phyloP scores from a whole-genome alignment of 1,140 invertebrate genomes.

The Platyscapa corneri region DNA sequence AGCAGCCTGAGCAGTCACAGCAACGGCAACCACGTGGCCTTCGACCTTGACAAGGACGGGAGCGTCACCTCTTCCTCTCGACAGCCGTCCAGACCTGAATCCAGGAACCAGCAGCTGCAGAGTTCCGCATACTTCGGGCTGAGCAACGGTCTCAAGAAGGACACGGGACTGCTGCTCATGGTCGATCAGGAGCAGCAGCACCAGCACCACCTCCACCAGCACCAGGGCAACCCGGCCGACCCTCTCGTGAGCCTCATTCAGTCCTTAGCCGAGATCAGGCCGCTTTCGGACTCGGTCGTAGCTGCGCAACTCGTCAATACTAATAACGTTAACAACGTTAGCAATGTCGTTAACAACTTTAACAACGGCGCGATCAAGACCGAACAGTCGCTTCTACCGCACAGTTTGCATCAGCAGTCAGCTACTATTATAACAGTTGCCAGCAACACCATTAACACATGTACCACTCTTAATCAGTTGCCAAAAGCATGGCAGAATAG shows the following conservation, averaged over 20 bases:
- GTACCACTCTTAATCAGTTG: slow-evolving; percentile 70
- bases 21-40: slow-evolving; percentile 29
- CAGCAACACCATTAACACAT: slow-evolving; percentile 63
- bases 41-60: slow-evolving; percentile 23
- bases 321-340: slow-evolving; percentile 56
- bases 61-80: slow-evolving; percentile 22
- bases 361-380: slow-evolving; percentile 49
- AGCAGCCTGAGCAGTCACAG: slow-evolving; percentile 50
- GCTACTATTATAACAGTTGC: slow-evolving; percentile 47
- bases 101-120: slow-evolving; percentile 58
- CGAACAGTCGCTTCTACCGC: slow-evolving; percentile 41
- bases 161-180: slow-evolving; percentile 70
- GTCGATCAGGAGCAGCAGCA: slow-evolving; percentile 65
- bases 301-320: slow-evolving; percentile 61
- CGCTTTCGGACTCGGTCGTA: slow-evolving; percentile 50
- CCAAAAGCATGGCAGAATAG: slow-evolving; percentile 72
- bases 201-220: background rate
- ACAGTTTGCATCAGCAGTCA: slow-evolving; percentile 55
- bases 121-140: slow-evolving; percentile 57
- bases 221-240: slow-evolving; percentile 56
- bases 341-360: slow-evolving; percentile 56
- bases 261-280: slow-evolving; percentile 70
- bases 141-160: slow-evolving; percentile 56
- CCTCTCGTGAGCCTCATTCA: slow-evolving; percentile 72
- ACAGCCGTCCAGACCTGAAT: slow-evolving; percentile 54